These are phyloP conservation scores for Pseudomyrmex sp. DNA, from an alignment of 1,140 invertebrate species.

Conservation along the genomic window DNA sequence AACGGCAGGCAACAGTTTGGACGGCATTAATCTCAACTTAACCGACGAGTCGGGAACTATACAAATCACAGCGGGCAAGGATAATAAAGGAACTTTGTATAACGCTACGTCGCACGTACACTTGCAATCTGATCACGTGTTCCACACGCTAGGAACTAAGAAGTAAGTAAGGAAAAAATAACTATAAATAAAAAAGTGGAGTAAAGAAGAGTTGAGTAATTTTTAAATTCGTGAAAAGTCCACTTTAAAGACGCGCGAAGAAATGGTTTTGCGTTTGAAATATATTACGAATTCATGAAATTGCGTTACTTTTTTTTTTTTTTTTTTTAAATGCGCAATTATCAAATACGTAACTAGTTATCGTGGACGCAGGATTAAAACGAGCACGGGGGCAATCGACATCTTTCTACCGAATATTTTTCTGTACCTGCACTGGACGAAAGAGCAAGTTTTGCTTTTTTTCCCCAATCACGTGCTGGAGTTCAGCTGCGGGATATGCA, in stretches of 20 bases:
- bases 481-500: slow-evolving; percentile 82
- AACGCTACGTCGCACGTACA: slow-evolving; percentile 77
- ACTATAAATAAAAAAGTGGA: slow-evolving; percentile 20
- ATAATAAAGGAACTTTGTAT: slow-evolving; percentile 73
- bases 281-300: slow-evolving; percentile 5
- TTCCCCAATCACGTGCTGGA: slow-evolving; percentile 82
- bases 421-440: slow-evolving; percentile 81
- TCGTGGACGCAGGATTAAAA: slow-evolving; percentile 76
- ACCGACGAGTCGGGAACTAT: slow-evolving; percentile 80
- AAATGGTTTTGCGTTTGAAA: slow-evolving; percentile 6
- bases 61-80: slow-evolving; percentile 75
- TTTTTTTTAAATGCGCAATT: background rate
- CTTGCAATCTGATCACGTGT: slow-evolving; percentile 76
- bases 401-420: slow-evolving; percentile 78
- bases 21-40: slow-evolving; percentile 76
- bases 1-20: slow-evolving; percentile 70
- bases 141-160: slow-evolving; percentile 78
- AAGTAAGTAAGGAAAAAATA: slow-evolving; percentile 72
- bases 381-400: slow-evolving; percentile 78
- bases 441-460: slow-evolving; percentile 81
- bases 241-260: background rate
- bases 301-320: slow-evolving; percentile 13
- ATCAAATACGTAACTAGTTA: slow-evolving; percentile 13
- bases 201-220: background rate
- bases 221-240: background rate